Evolutionary conservation across 2,888 invertebrate genomes (phyloP), one percentile per base, ranked within the genome.

Genomic region (Branchipolynoe longqiensis): DNA sequence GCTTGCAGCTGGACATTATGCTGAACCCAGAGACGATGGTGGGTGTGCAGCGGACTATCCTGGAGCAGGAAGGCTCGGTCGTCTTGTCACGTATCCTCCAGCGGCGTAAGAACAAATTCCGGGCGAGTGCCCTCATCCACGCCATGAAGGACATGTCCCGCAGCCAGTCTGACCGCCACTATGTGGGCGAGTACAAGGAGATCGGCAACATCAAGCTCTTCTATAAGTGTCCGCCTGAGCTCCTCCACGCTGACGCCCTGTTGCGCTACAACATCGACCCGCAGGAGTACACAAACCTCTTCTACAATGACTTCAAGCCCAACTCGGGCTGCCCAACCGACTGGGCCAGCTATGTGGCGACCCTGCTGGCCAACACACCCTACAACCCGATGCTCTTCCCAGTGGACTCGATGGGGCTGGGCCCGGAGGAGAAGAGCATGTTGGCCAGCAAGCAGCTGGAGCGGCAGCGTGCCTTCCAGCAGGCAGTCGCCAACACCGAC

Each of bases 311-410:
- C 58, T 58, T 58, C 56, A 82, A 58, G 36, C 82, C 82, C 12
- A 58, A 82, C 36, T 58, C 56, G 22, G 58, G 82, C 33, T 54
- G 82, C 33, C 82, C 82, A n/a, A 58, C 58, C 14, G 58, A 82
- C 82, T 82, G 82, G 82, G 82, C 31, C 0, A 54, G 58, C 33
- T 82, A 82, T 36, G 56, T 82, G 58, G 82, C 56, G 0, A 58
- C 56, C 8, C 31, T 82, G 36, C 12, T 82, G 36, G 36, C 56
- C 33, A 82, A 82, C 58, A 58, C 56, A 2, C 82, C 82, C 36
- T 82, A 82, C 58, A 58, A 58, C 54, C 82, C 82, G 14, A 58
- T 82, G 56, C 56, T 82, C 14, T 82, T 82, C 58, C 82, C 82
- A 12, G 22, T 82, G 18, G 58, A 58, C 33, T 82, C 82, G 31